Evolutionary conservation across 2,888 invertebrate genomes (phyloP).

Genomic region (Sarcophaga rosellei): DNA sequence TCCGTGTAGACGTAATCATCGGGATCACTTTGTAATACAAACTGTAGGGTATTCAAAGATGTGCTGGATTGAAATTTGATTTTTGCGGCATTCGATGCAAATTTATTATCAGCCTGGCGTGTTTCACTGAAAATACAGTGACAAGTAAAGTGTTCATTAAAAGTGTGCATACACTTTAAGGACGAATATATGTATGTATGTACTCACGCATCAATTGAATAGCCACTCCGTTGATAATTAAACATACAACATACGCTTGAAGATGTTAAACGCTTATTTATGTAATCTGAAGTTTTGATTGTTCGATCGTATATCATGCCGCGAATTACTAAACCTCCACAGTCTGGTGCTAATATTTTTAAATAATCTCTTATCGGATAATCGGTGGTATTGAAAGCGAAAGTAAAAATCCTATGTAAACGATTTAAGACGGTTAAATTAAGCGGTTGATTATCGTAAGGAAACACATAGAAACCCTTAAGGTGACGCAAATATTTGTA

Average conservation of each 20-base stretch:
- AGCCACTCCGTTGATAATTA: slow-evolving; percentile 75
- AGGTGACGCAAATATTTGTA: slow-evolving; percentile 73
- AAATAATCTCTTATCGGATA: slow-evolving; percentile 77
- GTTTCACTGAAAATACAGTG: slow-evolving; percentile 9
- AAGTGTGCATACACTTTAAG: no score
- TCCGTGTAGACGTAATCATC: slow-evolving; percentile 73
- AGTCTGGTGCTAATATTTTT: slow-evolving; percentile 74
- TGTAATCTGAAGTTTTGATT: slow-evolving; percentile 73
- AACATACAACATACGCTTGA: slow-evolving; percentile 79
- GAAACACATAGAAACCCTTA: slow-evolving; percentile 74
- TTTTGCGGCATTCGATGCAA: slow-evolving; percentile 21
- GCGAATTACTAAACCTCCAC: slow-evolving; percentile 74
- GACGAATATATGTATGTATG: no score
- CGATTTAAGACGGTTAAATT: slow-evolving; percentile 70
- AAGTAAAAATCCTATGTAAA: slow-evolving; percentile 75
- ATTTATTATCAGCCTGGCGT: not conserved
- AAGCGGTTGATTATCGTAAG: slow-evolving; percentile 70
- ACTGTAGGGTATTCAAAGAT: slow-evolving; percentile 75
- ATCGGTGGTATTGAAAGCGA: slow-evolving; percentile 73
- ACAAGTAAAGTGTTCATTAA: not conserved
- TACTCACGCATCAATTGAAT: slow-evolving; percentile 73
- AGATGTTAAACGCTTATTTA: slow-evolving; percentile 74
- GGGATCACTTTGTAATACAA: slow-evolving; percentile 75
- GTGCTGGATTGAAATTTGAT: slow-evolving; percentile 75
- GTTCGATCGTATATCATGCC: slow-evolving; percentile 73